These are phyloP conservation scores for Mesorhabditis sp. DNA, from an alignment of 2,888 invertebrate genomes.

Conservation along the genomic window DNA sequence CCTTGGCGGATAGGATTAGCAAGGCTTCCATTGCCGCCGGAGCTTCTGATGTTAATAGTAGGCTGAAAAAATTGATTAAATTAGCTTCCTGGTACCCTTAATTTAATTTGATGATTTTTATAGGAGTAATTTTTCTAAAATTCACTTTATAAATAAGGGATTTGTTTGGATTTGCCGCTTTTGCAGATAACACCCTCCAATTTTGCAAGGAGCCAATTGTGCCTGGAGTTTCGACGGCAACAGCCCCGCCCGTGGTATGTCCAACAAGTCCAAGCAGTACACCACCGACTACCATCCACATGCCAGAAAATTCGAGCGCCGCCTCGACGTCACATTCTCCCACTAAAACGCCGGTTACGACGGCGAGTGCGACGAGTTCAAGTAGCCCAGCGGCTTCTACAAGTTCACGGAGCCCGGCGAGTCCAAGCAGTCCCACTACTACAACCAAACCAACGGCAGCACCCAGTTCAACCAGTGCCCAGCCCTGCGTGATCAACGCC, in stretches of 20 bases:
- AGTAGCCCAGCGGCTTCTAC: not conserved
- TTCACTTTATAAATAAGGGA: too few species aligned
- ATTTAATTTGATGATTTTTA: not conserved
- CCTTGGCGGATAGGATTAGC: not conserved
- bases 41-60: constrained; percentile 1
- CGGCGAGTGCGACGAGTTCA: not conserved
- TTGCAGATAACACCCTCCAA: not conserved
- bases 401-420: not conserved
- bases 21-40: not conserved
- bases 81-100: not conserved
- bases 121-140: too few species aligned
- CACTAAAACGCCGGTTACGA: not conserved
- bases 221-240: not conserved
- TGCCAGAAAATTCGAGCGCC: too few species aligned
- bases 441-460: not conserved
- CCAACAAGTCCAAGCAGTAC: not conserved
- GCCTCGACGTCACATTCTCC: too few species aligned
- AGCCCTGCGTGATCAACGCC: not conserved
- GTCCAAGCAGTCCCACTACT: not conserved
- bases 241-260: not conserved
- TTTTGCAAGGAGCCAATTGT: not conserved
- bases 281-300: not conserved
- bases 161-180: not conserved
- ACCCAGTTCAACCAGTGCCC: not conserved
- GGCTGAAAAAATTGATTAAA: not conserved